Percentiles rank a stretch among this genome's conserved stretches.
Evolutionary conservation across 1,140 invertebrate genomes (phyloP).

Genomic region (Drosophila trapezifrons): DNA sequence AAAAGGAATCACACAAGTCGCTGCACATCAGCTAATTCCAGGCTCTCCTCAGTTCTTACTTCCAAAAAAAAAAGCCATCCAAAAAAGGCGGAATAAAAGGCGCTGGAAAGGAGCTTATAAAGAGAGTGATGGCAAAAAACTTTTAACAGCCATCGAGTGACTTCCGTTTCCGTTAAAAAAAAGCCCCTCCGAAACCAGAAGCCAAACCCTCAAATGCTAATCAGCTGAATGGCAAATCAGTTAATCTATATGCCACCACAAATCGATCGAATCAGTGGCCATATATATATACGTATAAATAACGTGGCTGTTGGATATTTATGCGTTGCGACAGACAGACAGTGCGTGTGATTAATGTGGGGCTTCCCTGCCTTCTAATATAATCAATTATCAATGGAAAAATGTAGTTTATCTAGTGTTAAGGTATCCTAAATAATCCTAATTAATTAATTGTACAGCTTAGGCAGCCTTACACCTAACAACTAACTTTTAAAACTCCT

Average conservation of each 20-base stretch:
- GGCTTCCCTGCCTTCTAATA: too few relatives aligned
- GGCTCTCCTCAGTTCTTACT: not conserved
- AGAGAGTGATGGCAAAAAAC: slow-evolving; percentile 14
- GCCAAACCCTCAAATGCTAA: slow-evolving; percentile 40
- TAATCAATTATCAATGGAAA: not conserved
- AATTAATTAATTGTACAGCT: too few relatives aligned
- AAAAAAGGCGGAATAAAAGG: slow-evolving; percentile 8
- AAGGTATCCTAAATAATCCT: too few relatives aligned
- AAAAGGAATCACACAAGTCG: slow-evolving; percentile 34
- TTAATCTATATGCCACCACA: slow-evolving; percentile 56
- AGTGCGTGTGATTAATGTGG: slow-evolving; percentile 3
- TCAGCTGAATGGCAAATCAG: slow-evolving; percentile 65
- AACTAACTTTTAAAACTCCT: too few relatives aligned
- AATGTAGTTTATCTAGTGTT: too few relatives aligned
- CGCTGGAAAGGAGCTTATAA: not conserved
- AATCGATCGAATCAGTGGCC: slow-evolving; percentile 39
- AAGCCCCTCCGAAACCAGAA: not conserved
- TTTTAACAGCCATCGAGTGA: slow-evolving; percentile 60
- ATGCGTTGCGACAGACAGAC: slow-evolving; percentile 14
- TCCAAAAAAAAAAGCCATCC: not conserved
- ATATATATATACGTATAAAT: slow-evolving; percentile 2
- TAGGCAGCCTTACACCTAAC: too few relatives aligned
- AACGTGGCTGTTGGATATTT: slow-evolving; percentile 15
- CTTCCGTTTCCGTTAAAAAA: slow-evolving; percentile 68
- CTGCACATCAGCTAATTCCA: slow-evolving; percentile 69